Conservation (phyloP, 1,140 invertebrate species). For the Cyclargus thomasi region DNA sequence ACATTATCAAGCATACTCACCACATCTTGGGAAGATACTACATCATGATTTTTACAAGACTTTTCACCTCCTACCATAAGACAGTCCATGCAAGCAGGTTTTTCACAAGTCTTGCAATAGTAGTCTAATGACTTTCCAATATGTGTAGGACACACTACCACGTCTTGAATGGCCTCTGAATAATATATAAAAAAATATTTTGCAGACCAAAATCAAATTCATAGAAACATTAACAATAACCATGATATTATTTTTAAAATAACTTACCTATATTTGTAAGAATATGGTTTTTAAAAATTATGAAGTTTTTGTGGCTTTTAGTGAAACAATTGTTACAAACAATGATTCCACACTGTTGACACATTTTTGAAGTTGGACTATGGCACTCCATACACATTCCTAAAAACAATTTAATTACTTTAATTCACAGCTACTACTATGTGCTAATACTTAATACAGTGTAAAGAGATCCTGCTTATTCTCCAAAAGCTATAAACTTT, state of each 20-base stretch:
- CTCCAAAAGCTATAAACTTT: too few species aligned
- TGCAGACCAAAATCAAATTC: neutral
- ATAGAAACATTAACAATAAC: constrained; percentile 14
- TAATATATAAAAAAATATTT: neutral
- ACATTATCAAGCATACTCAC: constrained; percentile 45
- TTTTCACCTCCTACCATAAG: constrained; percentile 57
- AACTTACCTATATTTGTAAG: constrained; percentile 49
- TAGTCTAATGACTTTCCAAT: constrained; percentile 53
- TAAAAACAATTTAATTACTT: constrained; percentile 22
- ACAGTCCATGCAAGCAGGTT: constrained; percentile 62
- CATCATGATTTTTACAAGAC: constrained; percentile 61
- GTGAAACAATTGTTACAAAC: constrained; percentile 58
- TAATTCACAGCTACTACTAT: neutral
- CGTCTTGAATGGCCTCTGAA: constrained; percentile 35
- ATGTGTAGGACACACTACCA: constrained; percentile 46
- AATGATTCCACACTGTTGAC: constrained; percentile 51
- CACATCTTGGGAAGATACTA: constrained; percentile 50
- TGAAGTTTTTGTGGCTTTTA: constrained; percentile 58
- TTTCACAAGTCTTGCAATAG: constrained; percentile 59
- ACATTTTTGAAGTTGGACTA: constrained; percentile 47
- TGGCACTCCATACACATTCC: constrained; percentile 55
- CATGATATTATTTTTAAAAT: constrained; percentile 14
- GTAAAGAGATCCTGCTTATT: too few species aligned
- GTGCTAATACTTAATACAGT: constrained; percentile 4
- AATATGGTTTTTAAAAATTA: constrained; percentile 56